Base-by-base conservation (phyloP, 2,888 invertebrate genomes). In the Tinea trinotella region DNA sequence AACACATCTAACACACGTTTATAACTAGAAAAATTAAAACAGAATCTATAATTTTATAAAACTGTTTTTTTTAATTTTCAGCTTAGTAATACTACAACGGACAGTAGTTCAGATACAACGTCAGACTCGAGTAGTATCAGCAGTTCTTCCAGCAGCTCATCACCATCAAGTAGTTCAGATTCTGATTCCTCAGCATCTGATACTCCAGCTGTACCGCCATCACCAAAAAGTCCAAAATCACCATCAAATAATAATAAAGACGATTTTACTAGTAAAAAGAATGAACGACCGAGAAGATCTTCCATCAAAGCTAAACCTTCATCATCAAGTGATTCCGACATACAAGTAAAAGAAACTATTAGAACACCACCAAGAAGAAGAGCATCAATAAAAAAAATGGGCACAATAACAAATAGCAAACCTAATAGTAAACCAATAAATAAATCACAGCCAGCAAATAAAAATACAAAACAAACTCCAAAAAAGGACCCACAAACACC, bases 111-210 rank as follows among this genome's bases (percentile, higher is more conserved):
- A 22, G 91, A 88, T 4, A 90, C 91, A 7, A 84, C 89, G 2
- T 91, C 92, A 0, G 92, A 91, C 60, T 92, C 90, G 0, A 92
- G 89, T 63, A 89, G 89, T 56, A 89, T 92, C 62, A 91, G 90
- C 35, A 91, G 90, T 56, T 91, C 91, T 0, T 89, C 92, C 0
- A 91, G 90, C 57, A 90, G 89, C 55, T 91, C 92, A 0, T 91
- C 91, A 2, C 91, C 89, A 0, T 90, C 89, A 1, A 90, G 90
- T 35, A 91, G 90, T 62, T 89, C 90, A 0, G 93, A 92, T 60
- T 90, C 90, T 0, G 93, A 93, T 59, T 91, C 87, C 1, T 89
- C 83, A 0, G 81, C 12, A 15, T 40, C 40, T 17, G 19, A 19
- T 34, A 13, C 57, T 3, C 59, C 67, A 6, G 61, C 65, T 1